Percentiles rank a stretch among this genome's conserved stretches.
phyloP scores from a whole-genome alignment of 2,113 vertebrate genomes.

The Heterocephalus glaber region DNA sequence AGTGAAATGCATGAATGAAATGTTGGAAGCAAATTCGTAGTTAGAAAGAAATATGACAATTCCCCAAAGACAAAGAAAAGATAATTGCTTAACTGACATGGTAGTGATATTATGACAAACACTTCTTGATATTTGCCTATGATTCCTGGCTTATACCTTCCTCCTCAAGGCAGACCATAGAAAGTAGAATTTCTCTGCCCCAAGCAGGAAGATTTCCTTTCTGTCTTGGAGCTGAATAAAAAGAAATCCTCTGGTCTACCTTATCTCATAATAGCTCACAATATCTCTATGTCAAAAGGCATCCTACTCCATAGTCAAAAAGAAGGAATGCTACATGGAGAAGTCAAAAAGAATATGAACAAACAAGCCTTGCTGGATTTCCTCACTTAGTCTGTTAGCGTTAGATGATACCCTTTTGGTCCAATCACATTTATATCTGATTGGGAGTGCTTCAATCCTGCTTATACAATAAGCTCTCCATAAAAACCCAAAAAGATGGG shows the following conservation, averaged over 20 bases:
- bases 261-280: neutral
- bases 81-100: neutral
- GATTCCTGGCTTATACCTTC: neutral
- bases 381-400: neutral
- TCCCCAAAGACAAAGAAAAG: neutral
- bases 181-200: neutral
- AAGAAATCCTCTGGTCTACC: neutral
- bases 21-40: neutral
- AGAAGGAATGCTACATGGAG: neutral
- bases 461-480: neutral
- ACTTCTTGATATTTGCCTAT: neutral
- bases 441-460: neutral
- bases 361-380: neutral
- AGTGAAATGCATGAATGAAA: neutral
- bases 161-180: neutral
- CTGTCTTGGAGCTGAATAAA: neutral
- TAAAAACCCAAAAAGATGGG: neutral
- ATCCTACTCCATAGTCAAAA: neutral
- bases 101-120: neutral
- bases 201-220: neutral
- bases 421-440: neutral
- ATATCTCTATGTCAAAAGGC: too few species aligned
- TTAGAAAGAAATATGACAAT: slow-evolving; percentile 26
- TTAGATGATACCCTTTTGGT: neutral
- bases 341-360: neutral